Conservation (phyloP, 2,888 invertebrate genomes). For the Abscondita cerata region DNA sequence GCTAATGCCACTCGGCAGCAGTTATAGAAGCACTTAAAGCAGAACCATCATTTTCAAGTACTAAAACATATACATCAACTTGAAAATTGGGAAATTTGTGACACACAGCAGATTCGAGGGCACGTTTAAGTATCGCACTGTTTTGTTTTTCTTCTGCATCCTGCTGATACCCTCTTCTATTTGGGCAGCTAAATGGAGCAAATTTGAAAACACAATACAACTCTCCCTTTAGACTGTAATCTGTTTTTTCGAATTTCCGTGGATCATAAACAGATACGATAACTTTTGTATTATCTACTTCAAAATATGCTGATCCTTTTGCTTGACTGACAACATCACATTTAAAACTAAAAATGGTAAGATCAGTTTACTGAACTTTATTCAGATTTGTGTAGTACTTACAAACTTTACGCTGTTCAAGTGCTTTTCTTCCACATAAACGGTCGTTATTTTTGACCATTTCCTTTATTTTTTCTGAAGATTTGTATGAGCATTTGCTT, state of each 20-base stretch:
- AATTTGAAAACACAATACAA: slow-evolving; percentile 87
- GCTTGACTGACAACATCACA: slow-evolving; percentile 83
- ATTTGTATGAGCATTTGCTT: slow-evolving; percentile 60
- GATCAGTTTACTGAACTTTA: too few species aligned
- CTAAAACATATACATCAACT: slow-evolving; percentile 84
- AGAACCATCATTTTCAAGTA: slow-evolving; percentile 88
- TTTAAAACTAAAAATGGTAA: slow-evolving; percentile 76
- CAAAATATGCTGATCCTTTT: slow-evolving; percentile 91
- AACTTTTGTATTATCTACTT: slow-evolving; percentile 86
- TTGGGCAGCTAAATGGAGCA: slow-evolving; percentile 79
- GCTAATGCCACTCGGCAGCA: slow-evolving; percentile 84
- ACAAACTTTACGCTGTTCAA: slow-evolving; percentile 77
- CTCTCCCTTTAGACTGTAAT: slow-evolving; percentile 81
- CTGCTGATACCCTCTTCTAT: slow-evolving; percentile 71
- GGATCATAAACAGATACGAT: slow-evolving; percentile 91
- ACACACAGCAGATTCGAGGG: slow-evolving; percentile 85
- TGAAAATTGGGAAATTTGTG: slow-evolving; percentile 91
- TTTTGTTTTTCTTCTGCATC: slow-evolving; percentile 82
- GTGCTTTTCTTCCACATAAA: slow-evolving; percentile 66
- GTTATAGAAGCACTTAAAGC: slow-evolving; percentile 86
- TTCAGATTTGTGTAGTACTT: too few species aligned
- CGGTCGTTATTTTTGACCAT: slow-evolving; percentile 58
- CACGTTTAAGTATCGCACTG: slow-evolving; percentile 78
- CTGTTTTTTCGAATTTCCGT: slow-evolving; percentile 81
- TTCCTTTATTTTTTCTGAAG: slow-evolving; percentile 57